These are phyloP conservation scores for Oegoconia quadripuncta DNA, from an alignment of 2,888 invertebrate species.

Conservation along the genomic window DNA sequence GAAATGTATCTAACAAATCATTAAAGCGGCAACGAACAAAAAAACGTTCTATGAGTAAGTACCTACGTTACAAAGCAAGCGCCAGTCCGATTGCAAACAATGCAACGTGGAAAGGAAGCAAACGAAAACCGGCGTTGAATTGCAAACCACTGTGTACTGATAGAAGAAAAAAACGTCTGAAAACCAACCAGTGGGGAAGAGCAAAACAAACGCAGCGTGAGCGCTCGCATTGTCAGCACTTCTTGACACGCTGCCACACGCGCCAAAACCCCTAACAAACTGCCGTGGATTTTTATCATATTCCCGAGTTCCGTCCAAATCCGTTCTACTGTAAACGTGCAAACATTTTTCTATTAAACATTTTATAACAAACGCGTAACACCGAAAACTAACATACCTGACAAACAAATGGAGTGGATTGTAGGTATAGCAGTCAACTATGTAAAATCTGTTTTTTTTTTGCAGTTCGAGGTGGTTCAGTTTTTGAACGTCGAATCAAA, in stretches of 20 bases:
- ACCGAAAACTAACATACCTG: conserved; percentile 34
- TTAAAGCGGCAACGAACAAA: conserved; percentile 40
- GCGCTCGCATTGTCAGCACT: conserved; percentile 42
- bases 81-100: conserved; percentile 50
- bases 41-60: conserved; percentile 35
- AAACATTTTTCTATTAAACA: conserved; percentile 47
- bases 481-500: conserved; percentile 3
- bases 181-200: conserved; percentile 7
- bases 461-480: conserved; percentile 19
- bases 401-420: conserved; percentile 50
- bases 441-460: conserved; percentile 27
- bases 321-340: conserved; percentile 36
- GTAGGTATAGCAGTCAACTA: conserved; percentile 47
- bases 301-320: conserved; percentile 26
- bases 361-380: conserved; percentile 3
- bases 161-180: conserved; percentile 34
- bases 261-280: conserved; percentile 50
- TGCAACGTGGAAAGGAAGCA: conserved; percentile 49
- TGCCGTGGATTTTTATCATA: conserved; percentile 47
- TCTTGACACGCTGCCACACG: conserved; percentile 40
- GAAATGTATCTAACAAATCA: conserved; percentile 40
- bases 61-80: conserved; percentile 46
- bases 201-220: conserved; percentile 31
- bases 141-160: conserved; percentile 44
- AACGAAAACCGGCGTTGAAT: conserved; percentile 57